Conservation (phyloP, 2,797 vertebrate genomes). For the Enteromius mattozi region DNA sequence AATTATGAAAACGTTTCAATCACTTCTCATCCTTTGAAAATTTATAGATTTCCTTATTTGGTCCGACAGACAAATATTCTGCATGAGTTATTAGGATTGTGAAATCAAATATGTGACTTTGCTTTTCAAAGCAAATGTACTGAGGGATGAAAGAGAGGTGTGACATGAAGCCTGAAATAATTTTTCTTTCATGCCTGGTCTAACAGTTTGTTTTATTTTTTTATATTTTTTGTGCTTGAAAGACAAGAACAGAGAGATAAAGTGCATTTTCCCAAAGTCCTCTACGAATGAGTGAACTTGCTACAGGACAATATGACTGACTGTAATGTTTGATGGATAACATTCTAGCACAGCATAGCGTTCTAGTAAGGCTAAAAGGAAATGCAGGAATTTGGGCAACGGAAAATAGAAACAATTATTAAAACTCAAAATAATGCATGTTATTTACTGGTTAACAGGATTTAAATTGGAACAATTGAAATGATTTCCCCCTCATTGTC, state of each 20-base stretch:
- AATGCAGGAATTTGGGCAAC: not conserved
- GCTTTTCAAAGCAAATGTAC: not conserved
- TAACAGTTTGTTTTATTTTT: constrained; percentile 21
- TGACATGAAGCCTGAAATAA: constrained; percentile 6
- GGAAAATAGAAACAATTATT: not conserved
- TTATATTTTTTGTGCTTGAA: not conserved
- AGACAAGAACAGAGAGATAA: constrained; percentile 6
- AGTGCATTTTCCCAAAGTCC: not conserved
- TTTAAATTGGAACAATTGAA: not conserved
- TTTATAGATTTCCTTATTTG: constrained; percentile 8
- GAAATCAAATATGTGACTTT: constrained; percentile 18
- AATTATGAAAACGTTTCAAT: constrained; percentile 32
- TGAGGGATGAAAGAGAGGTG: constrained; percentile 9
- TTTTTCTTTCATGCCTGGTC: constrained; percentile 16
- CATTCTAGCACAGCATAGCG: not conserved
- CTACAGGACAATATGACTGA: constrained; percentile 4
- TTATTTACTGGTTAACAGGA: not conserved
- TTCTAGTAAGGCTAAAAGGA: not conserved
- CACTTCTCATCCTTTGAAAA: not conserved
- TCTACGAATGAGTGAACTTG: constrained; percentile 16
- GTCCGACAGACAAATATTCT: constrained; percentile 7
- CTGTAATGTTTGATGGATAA: not conserved
- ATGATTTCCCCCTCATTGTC: not conserved
- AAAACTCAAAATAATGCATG: not conserved
- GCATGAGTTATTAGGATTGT: constrained; percentile 17